Conservation (phyloP, 2,797 vertebrate genomes). For the Spinus pinus region DNA sequence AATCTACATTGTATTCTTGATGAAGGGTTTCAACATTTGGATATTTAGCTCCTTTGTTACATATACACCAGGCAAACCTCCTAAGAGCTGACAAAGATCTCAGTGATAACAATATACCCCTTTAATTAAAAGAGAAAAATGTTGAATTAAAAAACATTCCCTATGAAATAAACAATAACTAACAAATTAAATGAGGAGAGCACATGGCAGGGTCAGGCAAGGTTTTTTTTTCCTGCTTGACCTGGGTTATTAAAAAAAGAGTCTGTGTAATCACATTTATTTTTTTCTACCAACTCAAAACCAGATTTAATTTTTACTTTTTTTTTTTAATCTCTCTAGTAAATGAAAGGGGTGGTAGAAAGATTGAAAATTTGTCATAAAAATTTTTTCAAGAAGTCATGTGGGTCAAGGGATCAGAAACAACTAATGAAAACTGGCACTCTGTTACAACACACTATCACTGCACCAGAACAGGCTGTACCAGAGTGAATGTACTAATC, state of each 20-base stretch:
- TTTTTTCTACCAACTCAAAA: background rate
- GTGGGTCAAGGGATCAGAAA: background rate
- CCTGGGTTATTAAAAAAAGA: background rate
- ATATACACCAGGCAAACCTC: background rate
- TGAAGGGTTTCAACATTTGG: background rate
- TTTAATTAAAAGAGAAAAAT: slow-evolving; percentile 16
- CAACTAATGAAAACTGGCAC: background rate
- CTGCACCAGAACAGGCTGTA: background rate
- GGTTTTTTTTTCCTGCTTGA: background rate
- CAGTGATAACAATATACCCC: background rate
- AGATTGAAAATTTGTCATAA: background rate
- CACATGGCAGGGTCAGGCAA: background rate
- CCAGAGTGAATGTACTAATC: background rate
- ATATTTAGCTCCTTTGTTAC: background rate
- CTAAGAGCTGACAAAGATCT: background rate
- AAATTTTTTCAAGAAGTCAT: background rate
- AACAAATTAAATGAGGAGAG: background rate
- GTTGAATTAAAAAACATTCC: background rate
- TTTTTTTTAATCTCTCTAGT: background rate
- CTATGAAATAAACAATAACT: background rate
- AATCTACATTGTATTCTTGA: background rate
- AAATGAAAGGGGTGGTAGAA: background rate
- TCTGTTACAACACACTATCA: background rate
- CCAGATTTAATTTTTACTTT: background rate
- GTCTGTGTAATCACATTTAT: background rate